These are phyloP conservation scores for Borostomias antarcticus DNA, from an alignment of 2,797 vertebrate genomes.

Conservation along the genomic window DNA sequence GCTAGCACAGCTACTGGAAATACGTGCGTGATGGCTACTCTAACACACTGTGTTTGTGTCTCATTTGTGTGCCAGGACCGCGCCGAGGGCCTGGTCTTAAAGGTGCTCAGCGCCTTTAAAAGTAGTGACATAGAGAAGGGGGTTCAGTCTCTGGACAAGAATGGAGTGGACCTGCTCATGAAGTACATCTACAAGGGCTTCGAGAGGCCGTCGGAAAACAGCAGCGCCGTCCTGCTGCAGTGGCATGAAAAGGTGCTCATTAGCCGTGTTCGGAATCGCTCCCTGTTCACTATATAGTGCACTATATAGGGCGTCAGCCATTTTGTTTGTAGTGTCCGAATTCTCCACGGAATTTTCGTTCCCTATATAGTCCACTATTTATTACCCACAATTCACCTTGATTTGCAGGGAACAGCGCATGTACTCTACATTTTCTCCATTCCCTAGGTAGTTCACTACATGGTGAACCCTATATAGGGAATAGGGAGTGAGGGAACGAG, in stretches of 20 bases:
- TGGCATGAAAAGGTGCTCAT: conserved; percentile 99
- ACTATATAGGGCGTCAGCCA: too few relatives aligned
- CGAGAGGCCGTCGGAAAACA: conserved; percentile 95
- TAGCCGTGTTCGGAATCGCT: neutral
- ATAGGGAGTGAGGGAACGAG: too few relatives aligned
- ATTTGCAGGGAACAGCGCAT: too few relatives aligned
- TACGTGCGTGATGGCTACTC: neutral
- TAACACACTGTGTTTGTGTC: neutral
- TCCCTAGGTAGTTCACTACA: too few relatives aligned
- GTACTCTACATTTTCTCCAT: too few relatives aligned
- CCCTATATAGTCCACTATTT: too few relatives aligned
- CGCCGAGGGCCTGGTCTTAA: conserved; percentile 92
- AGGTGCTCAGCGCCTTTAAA: conserved; percentile 96
- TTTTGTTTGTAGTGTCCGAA: too few relatives aligned
- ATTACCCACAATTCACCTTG: too few relatives aligned
- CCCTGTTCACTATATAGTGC: too few relatives aligned
- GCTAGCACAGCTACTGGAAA: neutral
- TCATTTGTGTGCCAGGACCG: conserved; percentile 81
- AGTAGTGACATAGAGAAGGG: conserved; percentile 95
- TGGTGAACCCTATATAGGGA: too few relatives aligned
- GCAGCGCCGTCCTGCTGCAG: conserved; percentile 93
- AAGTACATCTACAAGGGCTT: conserved; percentile 99
- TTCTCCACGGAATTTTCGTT: too few relatives aligned
- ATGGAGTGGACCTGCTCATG: conserved; percentile 94
- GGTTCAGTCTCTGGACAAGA: conserved; percentile 94